Conservation (phyloP, 2,113 vertebrate genomes). For the Neopipo cinnamomea region DNA sequence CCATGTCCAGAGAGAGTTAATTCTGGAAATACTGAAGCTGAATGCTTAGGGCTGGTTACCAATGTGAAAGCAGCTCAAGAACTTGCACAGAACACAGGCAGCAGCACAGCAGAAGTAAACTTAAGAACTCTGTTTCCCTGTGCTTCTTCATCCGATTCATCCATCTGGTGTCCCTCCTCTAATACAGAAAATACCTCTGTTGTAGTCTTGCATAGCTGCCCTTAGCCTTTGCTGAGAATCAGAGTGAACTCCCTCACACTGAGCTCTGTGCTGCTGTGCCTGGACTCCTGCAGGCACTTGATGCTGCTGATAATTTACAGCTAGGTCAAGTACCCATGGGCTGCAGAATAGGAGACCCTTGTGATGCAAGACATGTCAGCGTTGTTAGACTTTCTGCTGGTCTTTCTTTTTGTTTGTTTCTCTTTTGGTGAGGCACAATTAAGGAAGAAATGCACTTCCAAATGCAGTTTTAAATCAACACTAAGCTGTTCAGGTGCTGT, state of each 20-base stretch:
- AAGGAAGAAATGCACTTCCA: not conserved
- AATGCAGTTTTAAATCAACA: not conserved
- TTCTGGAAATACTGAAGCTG: not conserved
- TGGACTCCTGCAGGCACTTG: accelerated
- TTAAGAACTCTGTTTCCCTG: not conserved
- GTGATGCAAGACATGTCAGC: accelerated
- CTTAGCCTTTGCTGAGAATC: not conserved
- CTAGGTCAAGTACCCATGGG: not conserved
- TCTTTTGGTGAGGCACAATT: not conserved
- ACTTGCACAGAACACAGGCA: not conserved
- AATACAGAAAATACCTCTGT: accelerated
- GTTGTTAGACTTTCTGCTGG: not conserved
- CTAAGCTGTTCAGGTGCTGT: not conserved
- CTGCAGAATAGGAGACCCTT: not conserved
- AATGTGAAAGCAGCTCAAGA: not conserved
- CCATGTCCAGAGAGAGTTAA: not conserved
- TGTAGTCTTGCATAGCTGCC: not conserved
- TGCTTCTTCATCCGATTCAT: not conserved
- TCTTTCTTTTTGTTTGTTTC: not conserved
- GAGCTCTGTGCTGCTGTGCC: not conserved
- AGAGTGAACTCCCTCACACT: not conserved
- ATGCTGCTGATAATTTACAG: not conserved
- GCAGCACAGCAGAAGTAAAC: not conserved
- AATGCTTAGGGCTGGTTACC: not conserved
- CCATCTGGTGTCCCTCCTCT: not conserved